phyloP scores from a whole-genome alignment of 2,797 vertebrate genomes.

The Siniperca scherzeri region DNA sequence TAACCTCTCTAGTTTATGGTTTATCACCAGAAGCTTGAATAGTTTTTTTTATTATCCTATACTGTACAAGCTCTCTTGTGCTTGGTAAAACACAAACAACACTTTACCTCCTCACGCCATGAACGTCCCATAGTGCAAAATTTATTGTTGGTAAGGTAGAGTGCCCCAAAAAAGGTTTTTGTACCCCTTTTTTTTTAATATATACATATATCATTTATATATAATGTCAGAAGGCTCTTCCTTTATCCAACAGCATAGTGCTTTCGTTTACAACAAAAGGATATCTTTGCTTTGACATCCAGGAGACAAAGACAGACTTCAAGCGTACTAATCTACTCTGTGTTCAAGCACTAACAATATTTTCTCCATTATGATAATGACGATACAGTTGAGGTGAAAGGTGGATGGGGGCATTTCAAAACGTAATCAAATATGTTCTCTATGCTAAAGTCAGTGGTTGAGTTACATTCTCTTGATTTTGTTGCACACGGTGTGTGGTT shows the following conservation, averaged over 20 bases:
- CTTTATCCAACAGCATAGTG: conserved; percentile 92
- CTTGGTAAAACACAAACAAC: conserved; percentile 86
- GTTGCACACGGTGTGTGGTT: conserved; percentile 45
- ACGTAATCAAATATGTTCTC: conserved; percentile 66
- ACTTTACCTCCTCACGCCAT: conserved; percentile 85
- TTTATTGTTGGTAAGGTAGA: conserved; percentile 92
- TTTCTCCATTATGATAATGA: conserved; percentile 72
- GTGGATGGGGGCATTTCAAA: conserved; percentile 71
- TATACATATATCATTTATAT: conserved; percentile 90
- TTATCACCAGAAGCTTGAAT: conserved; percentile 84
- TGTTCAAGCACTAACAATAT: conserved; percentile 86
- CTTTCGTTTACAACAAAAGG: conserved; percentile 91
- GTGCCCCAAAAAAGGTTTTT: conserved; percentile 88
- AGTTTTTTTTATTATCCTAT: conserved; percentile 80
- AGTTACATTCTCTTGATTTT: conserved; percentile 65
- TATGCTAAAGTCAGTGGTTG: conserved; percentile 65
- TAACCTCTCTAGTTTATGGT: conserved; percentile 80
- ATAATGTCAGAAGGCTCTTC: conserved; percentile 90
- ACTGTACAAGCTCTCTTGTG: conserved; percentile 89
- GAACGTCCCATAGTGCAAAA: conserved; percentile 92
- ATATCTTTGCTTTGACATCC: conserved; percentile 88
- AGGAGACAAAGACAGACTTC: conserved; percentile 87
- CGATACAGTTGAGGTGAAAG: conserved; percentile 53
- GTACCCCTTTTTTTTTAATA: conserved; percentile 83
- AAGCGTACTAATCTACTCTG: conserved; percentile 82